These are phyloP conservation scores for Amblyornis subalaris DNA, from an alignment of 2,113 vertebrate genomes.

Conservation along the genomic window DNA sequence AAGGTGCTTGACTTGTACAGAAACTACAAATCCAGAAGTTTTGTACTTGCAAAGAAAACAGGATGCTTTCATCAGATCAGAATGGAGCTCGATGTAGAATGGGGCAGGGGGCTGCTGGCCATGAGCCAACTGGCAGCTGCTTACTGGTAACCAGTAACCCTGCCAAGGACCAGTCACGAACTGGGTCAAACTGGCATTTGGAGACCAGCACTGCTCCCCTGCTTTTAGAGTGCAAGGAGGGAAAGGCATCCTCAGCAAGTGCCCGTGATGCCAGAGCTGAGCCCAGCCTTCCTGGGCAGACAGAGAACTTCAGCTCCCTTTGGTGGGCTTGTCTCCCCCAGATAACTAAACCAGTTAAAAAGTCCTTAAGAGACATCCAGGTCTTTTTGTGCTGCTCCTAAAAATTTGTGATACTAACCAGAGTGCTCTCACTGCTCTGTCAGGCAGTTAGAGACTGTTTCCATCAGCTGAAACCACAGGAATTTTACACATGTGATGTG, in stretches of 20 bases:
- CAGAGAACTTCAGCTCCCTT: background rate
- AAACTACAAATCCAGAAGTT: background rate
- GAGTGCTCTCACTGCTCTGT: background rate
- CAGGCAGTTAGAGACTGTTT: background rate
- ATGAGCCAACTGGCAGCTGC: background rate
- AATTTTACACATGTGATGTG: background rate
- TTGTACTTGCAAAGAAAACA: background rate
- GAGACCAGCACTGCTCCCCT: background rate
- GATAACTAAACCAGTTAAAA: background rate
- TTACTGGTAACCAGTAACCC: background rate
- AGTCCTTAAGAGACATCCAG: background rate
- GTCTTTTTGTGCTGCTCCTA: background rate
- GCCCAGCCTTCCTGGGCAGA: background rate
- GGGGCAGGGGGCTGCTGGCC: background rate
- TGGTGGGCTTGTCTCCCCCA: background rate
- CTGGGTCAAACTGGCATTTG: background rate
- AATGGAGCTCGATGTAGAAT: background rate
- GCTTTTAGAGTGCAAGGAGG: background rate
- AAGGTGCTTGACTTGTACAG: background rate
- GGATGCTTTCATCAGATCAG: background rate
- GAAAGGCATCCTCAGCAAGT: background rate
- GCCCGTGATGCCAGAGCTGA: background rate
- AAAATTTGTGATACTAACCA: background rate
- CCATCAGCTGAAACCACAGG: background rate
- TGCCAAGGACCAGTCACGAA: background rate